Base-by-base conservation (phyloP, 2,797 vertebrate species). In the Simalia tracyae region DNA sequence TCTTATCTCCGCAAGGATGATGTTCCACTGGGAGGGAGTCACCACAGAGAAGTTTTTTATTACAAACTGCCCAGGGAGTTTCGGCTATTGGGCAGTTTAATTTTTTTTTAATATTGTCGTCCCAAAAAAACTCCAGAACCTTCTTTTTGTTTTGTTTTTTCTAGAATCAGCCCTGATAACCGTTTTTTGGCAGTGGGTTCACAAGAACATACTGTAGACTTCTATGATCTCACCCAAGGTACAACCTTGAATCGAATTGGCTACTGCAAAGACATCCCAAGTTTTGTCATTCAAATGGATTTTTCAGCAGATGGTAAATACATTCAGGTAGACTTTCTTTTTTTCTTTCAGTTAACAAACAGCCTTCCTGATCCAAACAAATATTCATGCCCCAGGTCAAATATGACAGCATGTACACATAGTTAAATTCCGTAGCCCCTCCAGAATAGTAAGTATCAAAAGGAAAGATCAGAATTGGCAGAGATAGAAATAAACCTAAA, bases 261-360 rank as follows among this genome's bases (percentile, higher is more conserved):
- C 46, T 99, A 99, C 97, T 99, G 99, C 96, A 99, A 99, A 96
- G 99, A 99, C 95, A 98, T 99, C 57, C 98, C 98, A 0, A 98
- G 99, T 64, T 98, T 98, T 86, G 98, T 99, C 92, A 97, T 99
- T 90, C 99, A 99, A 97, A 98, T 99, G 92, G 99, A 99, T 96
- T 99, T 99, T 95, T 99, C 99, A 8, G 98, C 98, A 0, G 98
- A 99, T 97, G 98, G 98, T 98, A 98, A 97, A 94, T 98, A 98
- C 95, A 98, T 99, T 93, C 98, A 99, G 99, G 99, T 99, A 95
- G 0, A 97, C 46, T 63, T 86, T 14, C 7, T 64, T 2, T 54
- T 46, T 56, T n/a, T 19, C 2, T 28, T 84, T 64, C 31, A 81
- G 4, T 12, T n/a, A 81, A 84, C 24, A 61, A 7, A 59, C 54